These are phyloP conservation scores for Urocitellus parryii DNA, from an alignment of 2,113 vertebrate species.

Conservation along the genomic window DNA sequence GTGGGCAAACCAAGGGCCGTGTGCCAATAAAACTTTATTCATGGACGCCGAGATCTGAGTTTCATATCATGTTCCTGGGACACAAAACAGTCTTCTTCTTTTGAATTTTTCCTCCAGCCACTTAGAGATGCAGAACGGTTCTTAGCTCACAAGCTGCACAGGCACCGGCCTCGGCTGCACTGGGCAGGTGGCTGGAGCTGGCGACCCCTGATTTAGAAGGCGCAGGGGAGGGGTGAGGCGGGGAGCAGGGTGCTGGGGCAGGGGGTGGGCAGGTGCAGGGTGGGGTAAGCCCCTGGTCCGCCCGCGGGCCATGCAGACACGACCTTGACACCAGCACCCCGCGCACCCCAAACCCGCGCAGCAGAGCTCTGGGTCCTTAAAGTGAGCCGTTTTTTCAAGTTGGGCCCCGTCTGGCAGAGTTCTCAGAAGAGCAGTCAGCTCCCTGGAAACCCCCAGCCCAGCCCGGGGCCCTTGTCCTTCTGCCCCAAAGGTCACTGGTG, in stretches of 20 bases:
- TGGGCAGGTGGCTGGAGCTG: background rate
- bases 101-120: background rate
- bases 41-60: slow-evolving; percentile 33
- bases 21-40: slow-evolving; percentile 35
- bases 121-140: slow-evolving; percentile 52
- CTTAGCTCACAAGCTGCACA: slow-evolving; percentile 8
- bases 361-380: background rate
- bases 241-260: background rate
- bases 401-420: background rate
- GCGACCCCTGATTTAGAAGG: slow-evolving; percentile 28
- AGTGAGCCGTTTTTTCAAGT: background rate
- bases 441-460: fast-evolving
- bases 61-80: background rate
- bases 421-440: background rate
- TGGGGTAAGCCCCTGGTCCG: background rate
- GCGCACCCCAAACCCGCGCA: background rate
- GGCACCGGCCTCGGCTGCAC: background rate
- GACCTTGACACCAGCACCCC: background rate
- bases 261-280: background rate
- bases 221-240: background rate
- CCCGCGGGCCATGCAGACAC: background rate
- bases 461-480: background rate
- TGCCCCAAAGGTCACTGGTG: background rate
- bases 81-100: background rate
- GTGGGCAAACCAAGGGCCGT: background rate